A percentile compares a stretch with the other conserved stretches of the same genome.
Conservation (phyloP, 2,797 vertebrate genomes). For the Telmatherina bonti region DNA sequence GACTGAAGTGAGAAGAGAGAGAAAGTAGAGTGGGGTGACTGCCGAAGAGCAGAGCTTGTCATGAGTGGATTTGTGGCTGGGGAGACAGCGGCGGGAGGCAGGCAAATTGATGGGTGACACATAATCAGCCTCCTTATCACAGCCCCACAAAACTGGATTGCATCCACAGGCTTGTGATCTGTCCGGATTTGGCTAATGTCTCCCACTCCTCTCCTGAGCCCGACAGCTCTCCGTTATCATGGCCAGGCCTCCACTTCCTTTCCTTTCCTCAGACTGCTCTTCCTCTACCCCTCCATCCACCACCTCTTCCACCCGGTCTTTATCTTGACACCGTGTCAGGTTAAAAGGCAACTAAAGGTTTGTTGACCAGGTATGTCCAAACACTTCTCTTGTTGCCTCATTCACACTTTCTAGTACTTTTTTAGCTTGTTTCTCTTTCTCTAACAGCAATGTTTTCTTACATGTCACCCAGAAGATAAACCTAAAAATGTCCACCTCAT, state of each 20-base stretch:
- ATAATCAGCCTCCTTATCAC: constrained; percentile 83
- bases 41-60: constrained; percentile 71
- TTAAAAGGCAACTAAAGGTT: constrained; percentile 72
- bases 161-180: constrained; percentile 85
- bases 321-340: constrained; percentile 83
- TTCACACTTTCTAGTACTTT: constrained; percentile 28
- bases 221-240: constrained; percentile 75
- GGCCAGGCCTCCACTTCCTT: constrained; percentile 68
- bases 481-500: constrained; percentile 27
- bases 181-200: constrained; percentile 78
- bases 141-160: constrained; percentile 77
- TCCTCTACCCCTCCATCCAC: constrained; percentile 70
- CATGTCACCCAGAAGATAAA: constrained; percentile 50
- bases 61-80: constrained; percentile 74
- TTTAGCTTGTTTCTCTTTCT: constrained; percentile 19
- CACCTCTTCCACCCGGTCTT: constrained; percentile 68
- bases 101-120: constrained; percentile 78
- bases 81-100: constrained; percentile 69
- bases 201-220: constrained; percentile 77
- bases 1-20: constrained; percentile 45
- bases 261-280: constrained; percentile 72
- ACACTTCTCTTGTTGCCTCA: constrained; percentile 29
- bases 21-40: constrained; percentile 61
- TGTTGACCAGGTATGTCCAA: constrained; percentile 72
- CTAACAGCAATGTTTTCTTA: constrained; percentile 22